Percentiles rank a stretch among this genome's conserved stretches.
Evolutionary conservation across 2,888 invertebrate genomes (phyloP).

Genomic region (Galeopsomyia nigrocyanea): DNA sequence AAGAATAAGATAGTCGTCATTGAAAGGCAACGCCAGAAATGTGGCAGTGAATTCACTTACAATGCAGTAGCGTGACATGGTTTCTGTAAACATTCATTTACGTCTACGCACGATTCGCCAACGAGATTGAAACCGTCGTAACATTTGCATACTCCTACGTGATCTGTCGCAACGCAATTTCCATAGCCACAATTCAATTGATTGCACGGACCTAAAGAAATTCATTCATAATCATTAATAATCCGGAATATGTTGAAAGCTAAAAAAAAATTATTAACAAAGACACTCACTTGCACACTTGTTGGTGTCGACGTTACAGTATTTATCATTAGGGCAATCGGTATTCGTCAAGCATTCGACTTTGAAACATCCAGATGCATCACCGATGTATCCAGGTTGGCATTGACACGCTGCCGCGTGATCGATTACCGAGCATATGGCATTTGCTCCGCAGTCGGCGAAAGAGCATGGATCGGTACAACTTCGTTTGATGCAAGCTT

Average conservation of each 20-base stretch:
- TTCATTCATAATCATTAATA: conserved; percentile 13
- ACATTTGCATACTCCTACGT: conserved; percentile 82
- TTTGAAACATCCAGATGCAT: conserved; percentile 89
- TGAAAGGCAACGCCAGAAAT: not conserved
- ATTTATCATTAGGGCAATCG: conserved; percentile 82
- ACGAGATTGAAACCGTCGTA: conserved; percentile 79
- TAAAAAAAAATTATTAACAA: not conserved
- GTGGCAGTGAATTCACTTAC: conserved; percentile 59
- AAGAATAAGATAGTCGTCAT: not conserved
- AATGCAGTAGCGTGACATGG: conserved; percentile 86
- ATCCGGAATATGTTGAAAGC: not conserved
- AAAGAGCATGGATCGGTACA: conserved; percentile 86
- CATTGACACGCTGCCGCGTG: conserved; percentile 84
- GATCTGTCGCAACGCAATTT: conserved; percentile 80
- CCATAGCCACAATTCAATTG: conserved; percentile 85
- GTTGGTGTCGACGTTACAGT: conserved; percentile 81
- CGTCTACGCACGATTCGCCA: conserved; percentile 81
- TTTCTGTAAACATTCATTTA: conserved; percentile 83
- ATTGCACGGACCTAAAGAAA: conserved; percentile 81
- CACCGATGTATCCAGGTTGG: conserved; percentile 85
- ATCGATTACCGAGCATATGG: conserved; percentile 80
- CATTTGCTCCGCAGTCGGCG: conserved; percentile 82
- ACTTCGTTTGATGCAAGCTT: conserved; percentile 82
- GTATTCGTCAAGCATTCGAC: conserved; percentile 86
- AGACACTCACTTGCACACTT: conserved; percentile 80